These are phyloP conservation scores for Turnix velox DNA, from an alignment of 2,113 vertebrate genomes.

Conservation along the genomic window DNA sequence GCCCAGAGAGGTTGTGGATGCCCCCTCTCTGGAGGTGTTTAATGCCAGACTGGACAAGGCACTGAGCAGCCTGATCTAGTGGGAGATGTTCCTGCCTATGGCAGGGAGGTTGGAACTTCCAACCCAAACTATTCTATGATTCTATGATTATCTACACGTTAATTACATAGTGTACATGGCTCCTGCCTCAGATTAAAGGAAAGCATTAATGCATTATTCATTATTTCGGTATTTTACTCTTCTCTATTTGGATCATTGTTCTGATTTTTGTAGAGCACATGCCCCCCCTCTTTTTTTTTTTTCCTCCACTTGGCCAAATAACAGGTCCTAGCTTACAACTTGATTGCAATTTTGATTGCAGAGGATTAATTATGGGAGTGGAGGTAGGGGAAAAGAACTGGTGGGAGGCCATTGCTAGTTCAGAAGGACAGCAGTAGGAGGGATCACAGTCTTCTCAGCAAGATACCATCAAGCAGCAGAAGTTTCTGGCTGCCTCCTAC, in stretches of 20 bases:
- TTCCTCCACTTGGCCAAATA: neutral
- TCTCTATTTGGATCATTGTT: neutral
- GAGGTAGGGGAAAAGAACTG: neutral
- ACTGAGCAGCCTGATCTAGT: too few species aligned
- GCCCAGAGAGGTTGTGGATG: too few species aligned
- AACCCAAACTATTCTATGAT: too few species aligned
- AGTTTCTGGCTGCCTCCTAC: neutral
- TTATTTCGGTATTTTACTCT: neutral
- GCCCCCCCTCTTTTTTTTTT: fast-evolving
- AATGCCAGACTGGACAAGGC: too few species aligned
- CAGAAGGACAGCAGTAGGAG: neutral
- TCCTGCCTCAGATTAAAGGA: neutral
- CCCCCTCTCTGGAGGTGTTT: too few species aligned
- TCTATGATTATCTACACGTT: neutral
- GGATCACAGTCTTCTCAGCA: neutral
- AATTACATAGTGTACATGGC: neutral
- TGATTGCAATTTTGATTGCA: neutral
- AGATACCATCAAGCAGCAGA: neutral
- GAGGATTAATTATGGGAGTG: neutral
- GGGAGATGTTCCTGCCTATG: too few species aligned
- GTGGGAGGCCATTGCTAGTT: neutral
- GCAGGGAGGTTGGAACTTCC: too few species aligned
- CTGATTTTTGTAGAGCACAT: neutral
- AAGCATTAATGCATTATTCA: neutral
- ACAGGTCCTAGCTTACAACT: neutral